These are phyloP conservation scores for Sciurus vulgaris DNA, from an alignment of 2,797 vertebrate species.

Conservation along the genomic window DNA sequence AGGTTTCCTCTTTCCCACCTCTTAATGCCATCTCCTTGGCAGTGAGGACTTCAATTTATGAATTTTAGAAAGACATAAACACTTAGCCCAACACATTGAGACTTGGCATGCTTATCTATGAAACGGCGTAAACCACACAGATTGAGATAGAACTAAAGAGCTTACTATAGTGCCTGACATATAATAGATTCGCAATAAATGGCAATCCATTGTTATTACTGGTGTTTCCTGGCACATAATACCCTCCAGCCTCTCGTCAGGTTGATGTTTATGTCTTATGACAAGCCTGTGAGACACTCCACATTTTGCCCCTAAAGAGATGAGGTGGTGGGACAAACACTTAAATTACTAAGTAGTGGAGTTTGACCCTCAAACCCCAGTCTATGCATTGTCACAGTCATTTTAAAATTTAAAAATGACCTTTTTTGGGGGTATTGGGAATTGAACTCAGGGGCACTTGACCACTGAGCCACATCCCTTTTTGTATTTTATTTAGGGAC, in stretches of 20 bases:
- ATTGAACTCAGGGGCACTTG: too few species aligned
- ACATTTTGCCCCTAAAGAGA: not conserved
- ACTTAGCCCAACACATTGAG: not conserved
- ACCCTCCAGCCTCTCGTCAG: not conserved
- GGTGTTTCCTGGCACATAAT: not conserved
- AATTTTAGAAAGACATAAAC: not conserved
- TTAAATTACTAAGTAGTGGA: not conserved
- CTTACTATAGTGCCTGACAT: not conserved
- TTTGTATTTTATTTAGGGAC: too few species aligned
- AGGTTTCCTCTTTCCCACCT: not conserved
- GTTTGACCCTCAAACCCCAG: not conserved
- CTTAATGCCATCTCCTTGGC: not conserved
- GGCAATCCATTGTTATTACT: accelerated
- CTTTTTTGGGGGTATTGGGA: not conserved
- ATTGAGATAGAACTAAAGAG: not conserved
- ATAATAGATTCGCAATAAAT: not conserved
- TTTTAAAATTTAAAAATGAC: not conserved
- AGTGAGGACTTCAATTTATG: not conserved
- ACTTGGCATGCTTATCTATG: not conserved
- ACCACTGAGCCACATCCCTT: too few species aligned
- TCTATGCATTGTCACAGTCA: not conserved
- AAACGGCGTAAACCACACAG: not conserved
- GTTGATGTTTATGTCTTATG: not conserved
- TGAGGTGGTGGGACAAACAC: too few species aligned
- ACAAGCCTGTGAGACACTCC: not conserved